Conservation (phyloP, 2,888 invertebrate genomes). For the Conchocele bisecta region DNA sequence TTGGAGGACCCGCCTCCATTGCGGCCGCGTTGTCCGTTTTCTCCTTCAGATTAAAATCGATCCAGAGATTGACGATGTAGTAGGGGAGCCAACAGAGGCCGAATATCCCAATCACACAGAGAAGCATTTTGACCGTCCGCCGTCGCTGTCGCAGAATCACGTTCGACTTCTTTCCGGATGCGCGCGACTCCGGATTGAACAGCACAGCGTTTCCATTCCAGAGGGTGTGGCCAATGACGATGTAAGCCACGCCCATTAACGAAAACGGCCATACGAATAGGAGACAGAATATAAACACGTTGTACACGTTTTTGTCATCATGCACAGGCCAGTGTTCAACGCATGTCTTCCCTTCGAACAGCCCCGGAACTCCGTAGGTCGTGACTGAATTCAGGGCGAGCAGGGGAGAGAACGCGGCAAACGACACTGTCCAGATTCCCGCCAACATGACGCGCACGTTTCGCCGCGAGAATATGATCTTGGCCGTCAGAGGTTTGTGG, state of each 20-base stretch:
- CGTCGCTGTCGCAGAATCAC: slow-evolving; percentile 65
- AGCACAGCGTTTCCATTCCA: slow-evolving; percentile 64
- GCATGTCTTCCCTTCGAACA: slow-evolving; percentile 64
- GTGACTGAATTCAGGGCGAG: slow-evolving; percentile 66
- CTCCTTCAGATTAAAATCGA: slow-evolving; percentile 64
- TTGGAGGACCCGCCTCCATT: too few relatives aligned
- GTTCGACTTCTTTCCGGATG: slow-evolving; percentile 53
- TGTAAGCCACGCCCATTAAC: slow-evolving; percentile 68
- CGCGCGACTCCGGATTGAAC: slow-evolving; percentile 25
- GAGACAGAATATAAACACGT: slow-evolving; percentile 63
- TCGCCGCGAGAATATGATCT: slow-evolving; percentile 63
- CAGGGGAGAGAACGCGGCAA: slow-evolving; percentile 66
- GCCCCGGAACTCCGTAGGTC: slow-evolving; percentile 50
- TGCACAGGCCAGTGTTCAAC: slow-evolving; percentile 64
- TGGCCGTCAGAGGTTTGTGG: slow-evolving; percentile 68
- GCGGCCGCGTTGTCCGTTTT: background rate
- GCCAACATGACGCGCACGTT: slow-evolving; percentile 66
- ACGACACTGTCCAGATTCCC: slow-evolving; percentile 66
- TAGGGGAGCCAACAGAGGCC: slow-evolving; percentile 75
- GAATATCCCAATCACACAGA: slow-evolving; percentile 69
- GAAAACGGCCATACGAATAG: slow-evolving; percentile 68
- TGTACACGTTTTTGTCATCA: slow-evolving; percentile 65
- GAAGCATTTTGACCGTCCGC: slow-evolving; percentile 70
- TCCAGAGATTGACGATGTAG: slow-evolving; percentile 73
- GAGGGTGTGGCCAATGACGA: slow-evolving; percentile 66